A percentile compares a stretch with the other conserved stretches of the same genome.
These are phyloP conservation scores for Synanthedon vespiformis DNA, from an alignment of 2,888 invertebrate genomes.

Conservation along the genomic window DNA sequence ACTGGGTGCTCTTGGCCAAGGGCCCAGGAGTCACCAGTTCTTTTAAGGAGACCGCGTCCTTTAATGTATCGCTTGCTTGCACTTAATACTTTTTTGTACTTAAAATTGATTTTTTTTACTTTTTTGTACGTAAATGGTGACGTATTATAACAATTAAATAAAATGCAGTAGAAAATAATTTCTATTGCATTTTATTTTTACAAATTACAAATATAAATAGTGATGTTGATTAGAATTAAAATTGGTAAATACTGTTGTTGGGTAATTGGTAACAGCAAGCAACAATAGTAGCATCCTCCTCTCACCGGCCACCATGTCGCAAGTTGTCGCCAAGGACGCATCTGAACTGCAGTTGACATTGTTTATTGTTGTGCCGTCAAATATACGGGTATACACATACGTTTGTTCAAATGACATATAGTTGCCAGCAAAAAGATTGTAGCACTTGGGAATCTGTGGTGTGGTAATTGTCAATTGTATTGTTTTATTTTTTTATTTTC, in stretches of 20 bases:
- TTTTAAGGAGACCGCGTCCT: too few relatives aligned
- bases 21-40: background rate
- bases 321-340: conserved; percentile 30
- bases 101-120: too few relatives aligned
- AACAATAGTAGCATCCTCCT: conserved; percentile 3
- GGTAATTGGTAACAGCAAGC: background rate
- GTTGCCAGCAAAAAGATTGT: conserved; percentile 14
- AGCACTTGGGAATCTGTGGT: conserved; percentile 26
- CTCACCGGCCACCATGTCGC: conserved; percentile 14
- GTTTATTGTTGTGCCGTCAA: conserved; percentile 41
- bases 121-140: too few relatives aligned
- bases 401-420: conserved; percentile 30
- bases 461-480: conserved; percentile 31
- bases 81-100: too few relatives aligned
- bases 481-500: conserved; percentile 6
- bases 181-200: too few relatives aligned
- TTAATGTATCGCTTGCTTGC: too few relatives aligned
- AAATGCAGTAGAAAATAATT: too few relatives aligned
- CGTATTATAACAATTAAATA: too few relatives aligned
- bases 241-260: too few relatives aligned
- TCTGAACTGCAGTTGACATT: conserved; percentile 35
- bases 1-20: too few relatives aligned
- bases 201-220: too few relatives aligned
- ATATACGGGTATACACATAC: conserved; percentile 16
- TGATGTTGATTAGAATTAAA: too few relatives aligned